Evolutionary conservation across 2,113 vertebrate species (phyloP).

Genomic region (Chaetops frenatus): DNA sequence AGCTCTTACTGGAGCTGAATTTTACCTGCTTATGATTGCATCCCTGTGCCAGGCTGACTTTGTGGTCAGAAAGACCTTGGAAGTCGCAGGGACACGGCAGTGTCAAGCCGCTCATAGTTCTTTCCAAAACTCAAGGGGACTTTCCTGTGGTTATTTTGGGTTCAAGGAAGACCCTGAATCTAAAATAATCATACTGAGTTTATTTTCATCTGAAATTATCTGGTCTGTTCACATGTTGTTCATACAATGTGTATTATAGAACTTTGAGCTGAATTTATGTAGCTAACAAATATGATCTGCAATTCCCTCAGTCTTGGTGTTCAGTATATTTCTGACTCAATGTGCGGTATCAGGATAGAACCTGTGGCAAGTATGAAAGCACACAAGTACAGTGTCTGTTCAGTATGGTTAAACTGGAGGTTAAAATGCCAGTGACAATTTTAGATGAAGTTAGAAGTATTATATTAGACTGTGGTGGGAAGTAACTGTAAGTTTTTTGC

Average conservation of each 20-base stretch:
- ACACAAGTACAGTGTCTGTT: fast-evolving
- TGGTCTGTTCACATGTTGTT: background rate
- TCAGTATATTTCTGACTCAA: background rate
- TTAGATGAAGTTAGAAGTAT: background rate
- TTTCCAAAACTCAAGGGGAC: background rate
- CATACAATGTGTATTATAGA: background rate
- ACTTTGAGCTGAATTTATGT: background rate
- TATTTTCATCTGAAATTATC: background rate
- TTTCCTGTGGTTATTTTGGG: background rate
- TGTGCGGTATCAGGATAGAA: background rate
- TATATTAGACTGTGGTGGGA: background rate
- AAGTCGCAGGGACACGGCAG: background rate
- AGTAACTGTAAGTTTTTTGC: background rate
- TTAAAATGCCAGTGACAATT: background rate
- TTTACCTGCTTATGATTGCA: background rate
- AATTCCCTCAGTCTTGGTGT: background rate
- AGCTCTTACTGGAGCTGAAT: background rate
- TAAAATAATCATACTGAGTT: background rate
- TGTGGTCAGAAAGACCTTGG: background rate
- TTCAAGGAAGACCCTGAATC: background rate
- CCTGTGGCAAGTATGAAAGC: background rate
- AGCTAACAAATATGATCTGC: background rate
- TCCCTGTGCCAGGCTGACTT: background rate
- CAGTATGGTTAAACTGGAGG: background rate
- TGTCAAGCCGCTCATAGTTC: background rate